Evolutionary conservation across 2,113 vertebrate genomes (phyloP), one percentile per base, ranked within the genome.

Genomic region (Melanerpes aurifrons): DNA sequence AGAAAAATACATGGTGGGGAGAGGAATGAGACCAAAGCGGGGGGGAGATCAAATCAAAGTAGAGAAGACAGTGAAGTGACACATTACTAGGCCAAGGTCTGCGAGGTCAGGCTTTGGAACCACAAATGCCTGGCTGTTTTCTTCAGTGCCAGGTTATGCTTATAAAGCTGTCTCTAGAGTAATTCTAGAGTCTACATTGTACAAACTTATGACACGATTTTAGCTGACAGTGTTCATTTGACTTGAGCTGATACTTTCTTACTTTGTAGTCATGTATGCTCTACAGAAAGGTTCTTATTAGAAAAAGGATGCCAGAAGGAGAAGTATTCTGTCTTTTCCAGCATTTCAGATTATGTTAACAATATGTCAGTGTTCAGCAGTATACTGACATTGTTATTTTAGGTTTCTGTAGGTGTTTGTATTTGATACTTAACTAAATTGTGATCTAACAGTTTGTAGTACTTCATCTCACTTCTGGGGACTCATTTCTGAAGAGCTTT

Each of bases 351-450:
- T 67, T 76, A 22, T 22, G 15, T 32, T 76, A 58, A 47, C 2
- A 17, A 6, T 20, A 40, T 0, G 0, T 24, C 50, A 43, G 7
- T 0, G 48, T 22, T 22, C 28, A 37, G 22, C 21, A 54, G 45
- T 71, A 58, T 57, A 28, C 15, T 72, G 40, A 28, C 12, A 3
- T 26, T 35, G 18, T 56, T 57, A 24, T 35, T 43, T 32, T 28
- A 78, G 16, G 50, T 43, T 69, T 74, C 61, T 74, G 4, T 40
- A 29, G 8, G 7, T 69, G 28, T 64, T 45, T 85, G 9, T 47
- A 45, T 71, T 43, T 14, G 57, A 56, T 50, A 43, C 18, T 59
- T 53, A 69, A 54, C 28, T 69, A 59, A 24, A 59, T 74, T 2
- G 0, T 21, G 19, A 69, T 35, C 18, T 74, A 73, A 66, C 7